Percentiles rank a stretch among this genome's conserved stretches.
These are phyloP conservation scores for Aphidius colemani DNA, from an alignment of 2,888 invertebrate species.

Conservation along the genomic window DNA sequence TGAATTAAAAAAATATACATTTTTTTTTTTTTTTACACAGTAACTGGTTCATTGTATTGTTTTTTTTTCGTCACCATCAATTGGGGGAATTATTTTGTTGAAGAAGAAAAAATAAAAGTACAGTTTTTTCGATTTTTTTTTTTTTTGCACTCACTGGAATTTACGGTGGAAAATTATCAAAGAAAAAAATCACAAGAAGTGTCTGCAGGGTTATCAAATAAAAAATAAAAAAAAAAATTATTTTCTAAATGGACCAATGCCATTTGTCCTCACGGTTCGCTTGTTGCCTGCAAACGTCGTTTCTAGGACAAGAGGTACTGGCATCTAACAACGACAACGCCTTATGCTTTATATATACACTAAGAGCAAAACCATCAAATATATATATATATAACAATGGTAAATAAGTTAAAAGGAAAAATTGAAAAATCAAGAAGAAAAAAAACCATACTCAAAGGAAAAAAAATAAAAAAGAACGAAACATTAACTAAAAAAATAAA, in stretches of 20 bases:
- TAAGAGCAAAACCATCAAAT: background rate
- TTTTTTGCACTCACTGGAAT: too few species aligned
- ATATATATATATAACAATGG: background rate
- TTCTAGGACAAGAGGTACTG: constrained; percentile 16
- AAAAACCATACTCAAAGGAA: background rate
- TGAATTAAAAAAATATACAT: too few species aligned
- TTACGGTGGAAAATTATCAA: background rate
- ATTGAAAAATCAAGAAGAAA: background rate
- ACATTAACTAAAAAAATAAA: constrained; percentile 6
- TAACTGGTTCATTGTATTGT: too few species aligned
- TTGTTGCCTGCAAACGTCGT: constrained; percentile 23
- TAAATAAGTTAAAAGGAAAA: background rate
- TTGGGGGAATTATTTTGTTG: too few species aligned
- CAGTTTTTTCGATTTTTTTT: too few species aligned
- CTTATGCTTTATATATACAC: constrained; percentile 7
- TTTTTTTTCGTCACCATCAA: too few species aligned
- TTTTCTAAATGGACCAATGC: constrained; percentile 30
- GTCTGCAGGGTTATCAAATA: constrained; percentile 23
- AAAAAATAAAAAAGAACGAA: constrained; percentile 17
- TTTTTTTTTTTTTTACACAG: too few species aligned
- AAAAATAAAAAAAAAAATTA: constrained; percentile 22
- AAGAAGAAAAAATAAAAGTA: background rate
- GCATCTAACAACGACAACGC: constrained; percentile 10
- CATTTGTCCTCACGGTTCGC: constrained; percentile 36
- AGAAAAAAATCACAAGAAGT: constrained; percentile 10